These are phyloP conservation scores for Malurus cyaneus DNA, from an alignment of 2,113 vertebrate genomes.

Conservation along the genomic window DNA sequence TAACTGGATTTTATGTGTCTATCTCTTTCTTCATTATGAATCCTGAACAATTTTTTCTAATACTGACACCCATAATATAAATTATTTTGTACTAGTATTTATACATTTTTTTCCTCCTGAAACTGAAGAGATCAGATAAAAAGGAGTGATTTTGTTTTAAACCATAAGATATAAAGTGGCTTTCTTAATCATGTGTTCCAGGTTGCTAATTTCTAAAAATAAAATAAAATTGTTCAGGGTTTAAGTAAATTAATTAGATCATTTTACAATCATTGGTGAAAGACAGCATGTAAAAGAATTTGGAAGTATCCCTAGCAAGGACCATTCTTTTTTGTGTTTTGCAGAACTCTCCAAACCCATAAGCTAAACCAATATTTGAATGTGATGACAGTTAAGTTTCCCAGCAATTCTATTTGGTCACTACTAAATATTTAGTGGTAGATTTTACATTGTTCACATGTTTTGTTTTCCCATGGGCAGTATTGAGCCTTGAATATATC, in stretches of 20 bases:
- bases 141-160: background rate
- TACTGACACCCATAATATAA: background rate
- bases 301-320: background rate
- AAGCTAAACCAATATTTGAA: conserved; percentile 26
- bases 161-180: background rate
- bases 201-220: background rate
- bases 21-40: background rate
- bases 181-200: background rate
- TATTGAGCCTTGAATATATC: background rate
- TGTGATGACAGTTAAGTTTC: conserved; percentile 40
- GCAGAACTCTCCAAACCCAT: background rate
- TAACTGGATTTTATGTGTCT: background rate
- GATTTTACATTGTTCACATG: conserved; percentile 26
- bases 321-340: background rate
- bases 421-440: conserved; percentile 3
- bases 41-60: background rate
- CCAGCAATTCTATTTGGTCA: background rate
- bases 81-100: background rate
- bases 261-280: background rate
- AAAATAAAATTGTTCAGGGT: background rate
- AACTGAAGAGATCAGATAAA: background rate
- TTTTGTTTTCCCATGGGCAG: conserved; percentile 27
- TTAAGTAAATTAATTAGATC: background rate
- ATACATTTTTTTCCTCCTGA: background rate
- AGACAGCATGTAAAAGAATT: background rate